Base-by-base conservation (phyloP, 2,113 vertebrate species). In the Pedionomus torquatus region DNA sequence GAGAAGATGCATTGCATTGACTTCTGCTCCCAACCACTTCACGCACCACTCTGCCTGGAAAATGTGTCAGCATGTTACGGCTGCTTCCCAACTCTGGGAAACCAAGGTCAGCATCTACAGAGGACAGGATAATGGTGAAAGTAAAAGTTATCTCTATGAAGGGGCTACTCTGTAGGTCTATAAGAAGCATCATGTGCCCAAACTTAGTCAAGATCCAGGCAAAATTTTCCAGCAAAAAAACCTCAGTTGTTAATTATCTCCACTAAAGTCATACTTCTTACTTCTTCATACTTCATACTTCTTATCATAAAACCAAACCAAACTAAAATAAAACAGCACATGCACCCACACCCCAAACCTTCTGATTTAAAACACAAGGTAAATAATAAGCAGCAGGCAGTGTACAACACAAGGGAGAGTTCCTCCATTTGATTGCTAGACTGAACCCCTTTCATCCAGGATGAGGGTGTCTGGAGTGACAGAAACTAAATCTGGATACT, bases 341-440 rank as follows among this genome's bases (percentile, higher is more conserved):
- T 16, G 15, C 43, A 14, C 15, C 12, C 43, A 41, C 1, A 0
- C 3, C 3, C 1, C 1, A 25, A 37, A 23, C 2, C 2, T 57
- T 70, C 28, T 57, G 5, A 24, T 86, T 81, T 87, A 57, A 91
- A 91, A 31, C 7, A 5, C 9, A 44, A 75, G 4, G n/a, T 9
- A 74, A 84, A 37, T 66, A 1, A 63, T 66, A 37, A 78, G 4
- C 11, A 52, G 25, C 11, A 83, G 31, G 31, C 23, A 58, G 5
- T 11, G 11, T 60, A 20, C 0, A 4, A 54, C 19, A 87, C 8
- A 10, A 13, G 25, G 66, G 7, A 10, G 17, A 75, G 28, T 33
- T 33, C 4, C 80, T 84, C 28, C 43, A 37, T 68, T 72, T 72
- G 15, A 80, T 28, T 90, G 12, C 31, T n/a, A 57, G 5, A n/a